Evolutionary conservation across 35 echinoderm and acorn worm genomes (phyloP), one percentile per base, ranked within the genome.

Genomic region (Anneissia japonica): DNA sequence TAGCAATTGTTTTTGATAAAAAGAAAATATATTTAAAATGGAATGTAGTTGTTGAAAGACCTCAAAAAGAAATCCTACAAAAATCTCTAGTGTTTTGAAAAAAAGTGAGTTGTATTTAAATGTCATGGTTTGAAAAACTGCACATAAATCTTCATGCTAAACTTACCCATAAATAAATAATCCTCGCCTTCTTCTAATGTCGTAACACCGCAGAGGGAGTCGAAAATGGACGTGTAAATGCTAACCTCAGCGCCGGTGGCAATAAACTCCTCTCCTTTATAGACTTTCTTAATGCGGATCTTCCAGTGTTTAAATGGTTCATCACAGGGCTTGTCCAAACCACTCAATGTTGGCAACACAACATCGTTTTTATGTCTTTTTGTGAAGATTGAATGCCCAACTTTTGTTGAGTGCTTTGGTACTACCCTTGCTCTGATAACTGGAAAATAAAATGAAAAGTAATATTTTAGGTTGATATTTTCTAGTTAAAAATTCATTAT

Each of bases 131-230:
- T n/a, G n/a, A n/a, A n/a, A n/a, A n/a, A n/a, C n/a, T n/a, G n/a
- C n/a, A n/a, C n/a, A n/a, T n/a, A n/a, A n/a, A n/a, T n/a, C n/a
- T n/a, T 64, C 2, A 16, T 64, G 19, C 21, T 64, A 23, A 19
- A 64, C 79, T 81, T 40, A 81, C 79, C 79, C n/a, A 29, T 38
- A 30, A 81, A 81, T 30, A 81, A 17, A 40, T 81, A 81, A 0
- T 81, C 35, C 28, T 38, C 11, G 9, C 35, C 34, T 40, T 81
- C 38, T 38, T 39, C 16, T 30, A 81, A 23, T 7, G 31, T 35
- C 17, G 79, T 21, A 37, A 81, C 36, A 6, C 79, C 79, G 40
- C 79, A 81, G 6, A 81, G 79, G 32, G 35, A 37, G 34, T 81
- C 79, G 6, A 38, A 37, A 13, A 39, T 36, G 2, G 79, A 36